These are phyloP conservation scores for Geophilus truncorum DNA, from an alignment of 2,888 invertebrate species.

Conservation along the genomic window DNA sequence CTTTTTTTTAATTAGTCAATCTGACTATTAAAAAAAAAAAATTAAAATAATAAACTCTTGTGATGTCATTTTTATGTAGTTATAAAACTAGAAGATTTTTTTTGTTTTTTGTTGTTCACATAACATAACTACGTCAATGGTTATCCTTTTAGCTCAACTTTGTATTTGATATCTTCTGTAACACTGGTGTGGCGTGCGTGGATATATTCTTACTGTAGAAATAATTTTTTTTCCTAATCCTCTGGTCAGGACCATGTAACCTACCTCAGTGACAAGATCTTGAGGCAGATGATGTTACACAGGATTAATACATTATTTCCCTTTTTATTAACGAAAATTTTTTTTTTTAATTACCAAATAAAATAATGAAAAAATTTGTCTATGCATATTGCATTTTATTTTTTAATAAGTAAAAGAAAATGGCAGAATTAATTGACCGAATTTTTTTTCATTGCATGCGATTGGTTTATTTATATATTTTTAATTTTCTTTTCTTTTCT, in stretches of 20 bases:
- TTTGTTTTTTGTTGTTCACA: slow-evolving; percentile 13
- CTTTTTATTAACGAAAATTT: neutral
- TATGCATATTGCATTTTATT: neutral
- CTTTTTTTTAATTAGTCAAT: slow-evolving; percentile 22
- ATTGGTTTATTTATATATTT: neutral
- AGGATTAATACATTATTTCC: neutral
- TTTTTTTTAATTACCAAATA: neutral
- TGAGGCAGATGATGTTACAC: neutral
- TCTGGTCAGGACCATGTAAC: slow-evolving; percentile 35
- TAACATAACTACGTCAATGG: slow-evolving; percentile 11
- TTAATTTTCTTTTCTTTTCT: neutral
- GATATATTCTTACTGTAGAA: slow-evolving; percentile 16
- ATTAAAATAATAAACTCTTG: neutral
- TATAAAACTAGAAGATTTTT: neutral
- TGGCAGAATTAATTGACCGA: neutral
- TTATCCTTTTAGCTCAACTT: slow-evolving; percentile 32
- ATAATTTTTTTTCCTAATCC: slow-evolving; percentile 18
- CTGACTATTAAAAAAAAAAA: slow-evolving; percentile 29
- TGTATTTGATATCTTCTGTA: slow-evolving; percentile 26
- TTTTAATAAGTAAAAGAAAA: neutral
- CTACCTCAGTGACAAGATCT: slow-evolving; percentile 31
- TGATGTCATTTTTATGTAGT: slow-evolving; percentile 25
- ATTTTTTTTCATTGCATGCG: neutral
- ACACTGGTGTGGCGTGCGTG: neutral
- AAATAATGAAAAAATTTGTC: neutral